Conservation (phyloP, 30 jellyfish, hydroid and myxozoan genomes). For the Catostylus mosaicus region DNA sequence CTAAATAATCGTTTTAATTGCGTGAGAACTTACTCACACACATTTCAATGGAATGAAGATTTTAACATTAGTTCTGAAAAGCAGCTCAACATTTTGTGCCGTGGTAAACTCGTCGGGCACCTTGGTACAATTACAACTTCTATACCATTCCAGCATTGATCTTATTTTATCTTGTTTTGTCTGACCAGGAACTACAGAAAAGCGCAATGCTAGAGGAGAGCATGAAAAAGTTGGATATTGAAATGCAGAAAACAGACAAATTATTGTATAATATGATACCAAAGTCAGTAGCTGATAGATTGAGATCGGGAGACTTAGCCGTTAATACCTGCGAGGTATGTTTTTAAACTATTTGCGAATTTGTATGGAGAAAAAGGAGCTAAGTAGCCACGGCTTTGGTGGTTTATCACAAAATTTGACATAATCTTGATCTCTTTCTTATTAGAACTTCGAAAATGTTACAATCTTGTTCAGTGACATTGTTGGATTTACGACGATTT, state of each 20-base stretch:
- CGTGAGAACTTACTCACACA: no score
- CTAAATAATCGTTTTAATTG: no score
- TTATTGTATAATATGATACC: conserved; percentile 68
- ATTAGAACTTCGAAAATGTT: conserved; percentile 62
- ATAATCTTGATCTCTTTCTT: neutral
- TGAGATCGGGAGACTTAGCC: conserved; percentile 64
- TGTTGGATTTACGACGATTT: conserved; percentile 65
- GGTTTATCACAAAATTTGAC: neutral
- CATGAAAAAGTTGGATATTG: conserved; percentile 59
- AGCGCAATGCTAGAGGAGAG: conserved; percentile 75
- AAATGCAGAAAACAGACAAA: conserved; percentile 66
- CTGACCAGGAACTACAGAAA: conserved; percentile 46
- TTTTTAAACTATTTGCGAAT: neutral
- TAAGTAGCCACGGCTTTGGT: neutral
- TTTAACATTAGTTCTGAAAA: no score
- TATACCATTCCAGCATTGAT: no score
- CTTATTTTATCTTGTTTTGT: neutral
- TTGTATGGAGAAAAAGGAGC: no score
- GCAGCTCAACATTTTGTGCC: no score
- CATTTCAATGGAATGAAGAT: no score
- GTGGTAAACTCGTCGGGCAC: neutral
- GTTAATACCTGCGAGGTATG: conserved; percentile 70
- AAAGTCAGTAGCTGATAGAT: conserved; percentile 62
- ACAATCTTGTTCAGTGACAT: conserved; percentile 65
- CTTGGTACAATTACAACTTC: no score